These are phyloP conservation scores for Myiozetetes cayanensis DNA, from an alignment of 2,113 vertebrate genomes.

Conservation along the genomic window DNA sequence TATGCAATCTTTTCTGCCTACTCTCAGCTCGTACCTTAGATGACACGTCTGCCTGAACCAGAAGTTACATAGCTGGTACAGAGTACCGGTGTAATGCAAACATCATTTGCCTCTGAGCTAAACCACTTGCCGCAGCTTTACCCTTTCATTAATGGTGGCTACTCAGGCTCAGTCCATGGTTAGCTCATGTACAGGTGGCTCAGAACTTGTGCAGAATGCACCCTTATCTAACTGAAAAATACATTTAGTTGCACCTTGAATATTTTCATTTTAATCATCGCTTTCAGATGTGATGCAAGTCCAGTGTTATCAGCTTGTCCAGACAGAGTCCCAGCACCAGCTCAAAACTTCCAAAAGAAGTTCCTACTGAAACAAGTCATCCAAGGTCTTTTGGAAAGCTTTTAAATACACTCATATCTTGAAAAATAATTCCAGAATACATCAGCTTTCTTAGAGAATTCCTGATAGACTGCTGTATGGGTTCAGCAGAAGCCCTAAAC, in stretches of 20 bases:
- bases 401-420: background rate
- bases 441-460: background rate
- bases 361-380: background rate
- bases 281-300: background rate
- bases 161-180: background rate
- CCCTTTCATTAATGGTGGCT: background rate
- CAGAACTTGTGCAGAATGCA: background rate
- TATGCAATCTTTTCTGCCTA: background rate
- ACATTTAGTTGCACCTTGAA: background rate
- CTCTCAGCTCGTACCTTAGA: background rate
- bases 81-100: fast-evolving
- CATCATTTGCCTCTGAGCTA: background rate
- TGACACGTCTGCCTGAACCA: background rate
- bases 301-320: background rate
- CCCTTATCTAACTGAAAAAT: background rate
- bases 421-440: background rate
- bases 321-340: background rate
- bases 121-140: background rate
- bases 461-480: background rate
- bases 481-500: background rate
- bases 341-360: background rate
- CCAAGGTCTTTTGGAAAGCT: background rate
- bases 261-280: background rate
- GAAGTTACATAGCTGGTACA: background rate
- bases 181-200: background rate